Evolutionary conservation across 2,888 invertebrate genomes (phyloP).

Genomic region (Leucania comma): DNA sequence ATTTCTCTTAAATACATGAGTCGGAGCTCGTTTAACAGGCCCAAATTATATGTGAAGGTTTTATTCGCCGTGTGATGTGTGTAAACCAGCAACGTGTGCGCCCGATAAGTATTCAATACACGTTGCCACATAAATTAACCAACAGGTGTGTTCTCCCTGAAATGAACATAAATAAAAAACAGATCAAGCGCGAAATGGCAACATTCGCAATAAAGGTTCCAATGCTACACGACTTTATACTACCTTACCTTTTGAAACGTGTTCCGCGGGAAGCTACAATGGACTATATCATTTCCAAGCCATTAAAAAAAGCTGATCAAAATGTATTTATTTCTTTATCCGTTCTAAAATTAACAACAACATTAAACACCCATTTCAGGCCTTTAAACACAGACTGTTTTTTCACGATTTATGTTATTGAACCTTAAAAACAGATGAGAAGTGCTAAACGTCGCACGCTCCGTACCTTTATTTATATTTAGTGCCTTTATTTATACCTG

Average conservation of each 20-base stretch:
- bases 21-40: constrained; percentile 70
- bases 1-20: constrained; percentile 72
- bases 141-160: constrained; percentile 78
- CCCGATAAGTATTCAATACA: constrained; percentile 73
- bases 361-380: constrained; percentile 52
- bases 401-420: constrained; percentile 64
- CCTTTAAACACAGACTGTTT: constrained; percentile 53
- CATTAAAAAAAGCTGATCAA: constrained; percentile 51
- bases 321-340: constrained; percentile 52
- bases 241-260: constrained; percentile 44
- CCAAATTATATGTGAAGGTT: constrained; percentile 71
- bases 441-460: constrained; percentile 61
- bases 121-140: constrained; percentile 75
- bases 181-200: constrained; percentile 64
- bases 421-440: constrained; percentile 66
- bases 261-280: constrained; percentile 35
- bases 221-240: constrained; percentile 47
- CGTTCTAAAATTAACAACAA: constrained; percentile 50
- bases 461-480: constrained; percentile 67
- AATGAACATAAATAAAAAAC: constrained; percentile 75
- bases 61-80: constrained; percentile 67
- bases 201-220: constrained; percentile 58
- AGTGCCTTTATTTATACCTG: constrained; percentile 70
- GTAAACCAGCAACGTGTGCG: constrained; percentile 64
- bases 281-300: constrained; percentile 38